These are phyloP conservation scores for Germaria angustata DNA, from an alignment of 2,888 invertebrate genomes.

Conservation along the genomic window DNA sequence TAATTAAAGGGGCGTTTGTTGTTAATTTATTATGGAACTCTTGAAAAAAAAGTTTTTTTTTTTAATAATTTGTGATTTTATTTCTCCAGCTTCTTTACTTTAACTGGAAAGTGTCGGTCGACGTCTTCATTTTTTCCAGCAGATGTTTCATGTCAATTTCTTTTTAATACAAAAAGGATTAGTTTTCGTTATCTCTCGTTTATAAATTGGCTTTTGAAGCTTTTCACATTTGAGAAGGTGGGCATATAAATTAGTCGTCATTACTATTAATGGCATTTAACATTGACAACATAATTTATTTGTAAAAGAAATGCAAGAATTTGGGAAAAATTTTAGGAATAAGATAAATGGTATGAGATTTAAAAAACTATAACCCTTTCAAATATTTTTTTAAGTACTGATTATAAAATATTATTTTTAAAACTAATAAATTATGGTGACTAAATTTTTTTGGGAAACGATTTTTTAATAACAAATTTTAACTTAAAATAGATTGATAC, in stretches of 20 bases:
- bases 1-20: conserved; percentile 56
- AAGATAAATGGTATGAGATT: conserved; percentile 36
- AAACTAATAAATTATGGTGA: not conserved
- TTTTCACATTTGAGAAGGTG: conserved; percentile 54
- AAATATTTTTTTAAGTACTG: not conserved
- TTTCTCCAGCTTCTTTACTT: not conserved
- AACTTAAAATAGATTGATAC: too few relatives aligned
- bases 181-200: conserved; percentile 53
- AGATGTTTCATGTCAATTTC: conserved; percentile 65
- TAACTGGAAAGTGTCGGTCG: not conserved
- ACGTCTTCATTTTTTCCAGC: not conserved
- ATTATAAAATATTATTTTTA: not conserved
- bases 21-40: conserved; percentile 58
- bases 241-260: conserved; percentile 66
- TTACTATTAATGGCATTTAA: conserved; percentile 39
- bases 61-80: conserved; percentile 29
- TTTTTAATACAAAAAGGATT: conserved; percentile 57
- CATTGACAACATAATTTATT: conserved; percentile 63
- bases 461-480: too few relatives aligned
- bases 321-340: conserved; percentile 4
- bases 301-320: not conserved
- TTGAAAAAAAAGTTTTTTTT: conserved; percentile 22
- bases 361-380: conserved; percentile 3
- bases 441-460: too few relatives aligned
- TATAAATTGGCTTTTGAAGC: conserved; percentile 66